A percentile compares a stretch with the other conserved stretches of the same genome.
These are phyloP conservation scores for Sipha flava DNA, from an alignment of 1,140 invertebrate species.

Conservation along the genomic window DNA sequence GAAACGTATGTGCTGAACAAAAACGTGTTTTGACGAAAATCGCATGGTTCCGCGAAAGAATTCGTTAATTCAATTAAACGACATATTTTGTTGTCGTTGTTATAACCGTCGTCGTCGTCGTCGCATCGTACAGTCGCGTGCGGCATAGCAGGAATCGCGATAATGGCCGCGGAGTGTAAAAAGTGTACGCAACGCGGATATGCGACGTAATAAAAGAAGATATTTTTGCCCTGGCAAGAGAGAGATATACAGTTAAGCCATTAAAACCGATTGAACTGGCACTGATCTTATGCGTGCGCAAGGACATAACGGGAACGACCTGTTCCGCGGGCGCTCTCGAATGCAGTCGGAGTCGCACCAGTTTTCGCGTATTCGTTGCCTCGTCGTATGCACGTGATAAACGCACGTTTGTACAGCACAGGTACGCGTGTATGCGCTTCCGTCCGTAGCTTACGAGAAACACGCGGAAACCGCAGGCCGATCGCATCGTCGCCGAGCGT, in stretches of 20 bases:
- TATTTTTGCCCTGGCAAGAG: neutral
- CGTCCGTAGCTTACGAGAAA: too few relatives aligned
- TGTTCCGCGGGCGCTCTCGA: too few relatives aligned
- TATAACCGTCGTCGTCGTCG: neutral
- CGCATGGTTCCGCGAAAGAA: too few relatives aligned
- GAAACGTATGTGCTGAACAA: too few relatives aligned
- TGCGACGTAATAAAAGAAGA: neutral
- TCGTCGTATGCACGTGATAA: neutral
- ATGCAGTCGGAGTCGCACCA: too few relatives aligned
- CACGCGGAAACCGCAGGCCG: too few relatives aligned
- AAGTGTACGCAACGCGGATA: neutral
- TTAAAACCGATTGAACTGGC: conserved; percentile 29
- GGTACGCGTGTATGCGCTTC: too few relatives aligned
- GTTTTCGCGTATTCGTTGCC: neutral
- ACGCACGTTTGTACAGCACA: too few relatives aligned
- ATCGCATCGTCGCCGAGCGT: too few relatives aligned
- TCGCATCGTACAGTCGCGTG: neutral
- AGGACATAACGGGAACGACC: conserved; percentile 27
- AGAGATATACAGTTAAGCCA: conserved; percentile 24
- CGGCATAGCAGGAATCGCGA: neutral
- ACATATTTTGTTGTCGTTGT: neutral
- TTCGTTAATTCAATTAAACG: too few relatives aligned
- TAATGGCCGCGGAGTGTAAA: neutral
- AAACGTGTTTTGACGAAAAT: too few relatives aligned
- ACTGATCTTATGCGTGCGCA: neutral